Evolutionary conservation across 53 echinoderm and acorn worm species (phyloP).

Genomic region (Luidia sarsii): DNA sequence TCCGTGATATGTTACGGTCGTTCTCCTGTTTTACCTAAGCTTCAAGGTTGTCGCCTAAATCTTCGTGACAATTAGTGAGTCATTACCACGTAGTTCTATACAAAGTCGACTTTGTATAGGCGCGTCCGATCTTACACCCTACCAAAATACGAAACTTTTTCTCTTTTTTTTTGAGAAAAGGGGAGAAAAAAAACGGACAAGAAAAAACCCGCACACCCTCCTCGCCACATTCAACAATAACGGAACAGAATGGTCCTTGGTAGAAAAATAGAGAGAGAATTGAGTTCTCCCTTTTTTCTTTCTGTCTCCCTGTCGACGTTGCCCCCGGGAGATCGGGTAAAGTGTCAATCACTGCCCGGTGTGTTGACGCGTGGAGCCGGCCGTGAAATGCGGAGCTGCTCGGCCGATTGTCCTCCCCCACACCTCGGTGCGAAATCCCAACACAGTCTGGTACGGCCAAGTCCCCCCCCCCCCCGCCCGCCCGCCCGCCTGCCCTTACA

Average conservation of each 20-base stretch:
- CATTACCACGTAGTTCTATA: too few relatives aligned
- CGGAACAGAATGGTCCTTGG: background rate
- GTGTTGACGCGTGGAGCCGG: conserved; percentile 70
- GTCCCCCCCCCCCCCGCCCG: too few relatives aligned
- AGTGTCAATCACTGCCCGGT: conserved; percentile 57
- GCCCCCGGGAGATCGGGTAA: conserved; percentile 20
- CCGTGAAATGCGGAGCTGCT: conserved; percentile 62
- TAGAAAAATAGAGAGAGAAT: background rate
- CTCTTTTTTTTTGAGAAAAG: too few relatives aligned
- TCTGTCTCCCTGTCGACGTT: background rate
- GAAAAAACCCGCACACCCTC: background rate
- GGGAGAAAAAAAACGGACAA: too few relatives aligned
- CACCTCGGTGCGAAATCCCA: conserved; percentile 38
- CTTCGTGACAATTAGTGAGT: too few relatives aligned
- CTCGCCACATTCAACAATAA: conserved; percentile 14
- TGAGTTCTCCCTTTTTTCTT: background rate
- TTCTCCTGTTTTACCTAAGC: too few relatives aligned
- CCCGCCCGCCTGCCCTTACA: background rate
- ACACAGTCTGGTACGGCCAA: conserved; percentile 4
- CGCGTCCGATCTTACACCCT: too few relatives aligned
- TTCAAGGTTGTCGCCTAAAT: too few relatives aligned
- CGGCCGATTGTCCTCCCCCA: conserved; percentile 33
- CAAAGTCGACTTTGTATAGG: too few relatives aligned
- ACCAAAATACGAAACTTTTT: too few relatives aligned
- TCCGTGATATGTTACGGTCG: too few relatives aligned